Evolutionary conservation across 2,113 vertebrate species (phyloP).

Genomic region (Deroptyus accipitrinus): DNA sequence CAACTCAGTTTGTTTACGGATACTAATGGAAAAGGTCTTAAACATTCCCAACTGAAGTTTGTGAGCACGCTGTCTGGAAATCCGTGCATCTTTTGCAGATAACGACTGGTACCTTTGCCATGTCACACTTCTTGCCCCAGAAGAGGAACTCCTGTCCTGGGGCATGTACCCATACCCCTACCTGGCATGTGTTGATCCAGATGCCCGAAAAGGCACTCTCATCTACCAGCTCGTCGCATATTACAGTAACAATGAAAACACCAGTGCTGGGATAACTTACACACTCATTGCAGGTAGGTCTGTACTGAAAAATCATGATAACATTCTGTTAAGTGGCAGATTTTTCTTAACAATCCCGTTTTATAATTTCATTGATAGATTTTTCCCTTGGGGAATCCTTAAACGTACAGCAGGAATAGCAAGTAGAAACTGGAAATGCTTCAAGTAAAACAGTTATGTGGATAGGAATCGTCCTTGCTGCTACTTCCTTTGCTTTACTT

Average conservation of each 20-base stretch:
- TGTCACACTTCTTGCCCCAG: slow-evolving; percentile 76
- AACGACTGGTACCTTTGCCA: slow-evolving; percentile 86
- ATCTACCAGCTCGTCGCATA: slow-evolving; percentile 77
- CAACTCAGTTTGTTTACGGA: neutral
- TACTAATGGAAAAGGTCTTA: neutral
- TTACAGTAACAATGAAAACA: slow-evolving; percentile 42
- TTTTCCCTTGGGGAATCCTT: neutral
- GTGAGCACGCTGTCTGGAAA: neutral
- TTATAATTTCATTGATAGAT: neutral
- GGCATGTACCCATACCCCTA: slow-evolving; percentile 85
- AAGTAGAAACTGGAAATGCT: neutral
- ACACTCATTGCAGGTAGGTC: slow-evolving; percentile 79
- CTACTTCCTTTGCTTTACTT: neutral
- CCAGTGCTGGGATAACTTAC: slow-evolving; percentile 71
- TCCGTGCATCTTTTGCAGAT: slow-evolving; percentile 63
- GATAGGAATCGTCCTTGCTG: neutral
- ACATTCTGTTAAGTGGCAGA: neutral
- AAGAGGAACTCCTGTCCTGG: slow-evolving; percentile 82
- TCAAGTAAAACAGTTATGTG: neutral
- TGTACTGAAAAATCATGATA: neutral
- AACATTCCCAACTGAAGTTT: neutral
- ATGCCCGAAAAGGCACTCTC: slow-evolving; percentile 72
- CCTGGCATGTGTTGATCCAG: slow-evolving; percentile 77
- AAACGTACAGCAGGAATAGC: neutral
- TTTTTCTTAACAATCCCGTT: neutral